These are phyloP conservation scores for Pecten maximus DNA, from an alignment of 2,888 invertebrate species.

Conservation along the genomic window DNA sequence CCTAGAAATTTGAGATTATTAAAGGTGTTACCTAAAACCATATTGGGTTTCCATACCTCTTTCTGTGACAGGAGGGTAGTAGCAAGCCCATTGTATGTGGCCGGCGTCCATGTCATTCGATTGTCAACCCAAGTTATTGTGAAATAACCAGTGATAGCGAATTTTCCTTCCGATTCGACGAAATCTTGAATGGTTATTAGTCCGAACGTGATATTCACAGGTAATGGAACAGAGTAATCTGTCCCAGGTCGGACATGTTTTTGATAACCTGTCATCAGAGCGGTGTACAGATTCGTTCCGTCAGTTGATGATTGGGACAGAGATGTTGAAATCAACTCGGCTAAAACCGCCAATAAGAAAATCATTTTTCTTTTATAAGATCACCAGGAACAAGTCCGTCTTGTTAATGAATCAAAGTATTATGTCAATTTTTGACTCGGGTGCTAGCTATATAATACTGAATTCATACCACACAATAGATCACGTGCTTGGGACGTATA, in stretches of 20 bases:
- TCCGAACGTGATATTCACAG: neutral
- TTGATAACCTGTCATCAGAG: neutral
- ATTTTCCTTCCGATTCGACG: neutral
- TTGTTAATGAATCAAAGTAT: neutral
- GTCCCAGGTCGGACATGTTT: conserved; percentile 12
- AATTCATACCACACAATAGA: neutral
- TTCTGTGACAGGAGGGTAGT: neutral
- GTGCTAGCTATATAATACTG: neutral
- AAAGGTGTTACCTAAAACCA: neutral
- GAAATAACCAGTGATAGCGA: neutral
- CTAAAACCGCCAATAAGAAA: neutral
- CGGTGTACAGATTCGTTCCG: neutral
- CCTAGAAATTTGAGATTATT: neutral
- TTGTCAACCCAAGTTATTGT: neutral
- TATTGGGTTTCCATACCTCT: conserved; percentile 3
- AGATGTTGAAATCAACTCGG: neutral
- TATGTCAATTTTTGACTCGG: neutral
- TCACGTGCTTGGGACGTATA: neutral
- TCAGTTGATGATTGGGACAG: neutral
- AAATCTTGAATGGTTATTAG: neutral
- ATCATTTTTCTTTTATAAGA: neutral
- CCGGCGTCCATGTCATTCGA: neutral
- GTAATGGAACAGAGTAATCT: neutral
- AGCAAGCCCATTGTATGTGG: neutral
- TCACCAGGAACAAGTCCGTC: neutral